phyloP scores from a whole-genome alignment of 1,140 invertebrate genomes.

The Aplysia californica region DNA sequence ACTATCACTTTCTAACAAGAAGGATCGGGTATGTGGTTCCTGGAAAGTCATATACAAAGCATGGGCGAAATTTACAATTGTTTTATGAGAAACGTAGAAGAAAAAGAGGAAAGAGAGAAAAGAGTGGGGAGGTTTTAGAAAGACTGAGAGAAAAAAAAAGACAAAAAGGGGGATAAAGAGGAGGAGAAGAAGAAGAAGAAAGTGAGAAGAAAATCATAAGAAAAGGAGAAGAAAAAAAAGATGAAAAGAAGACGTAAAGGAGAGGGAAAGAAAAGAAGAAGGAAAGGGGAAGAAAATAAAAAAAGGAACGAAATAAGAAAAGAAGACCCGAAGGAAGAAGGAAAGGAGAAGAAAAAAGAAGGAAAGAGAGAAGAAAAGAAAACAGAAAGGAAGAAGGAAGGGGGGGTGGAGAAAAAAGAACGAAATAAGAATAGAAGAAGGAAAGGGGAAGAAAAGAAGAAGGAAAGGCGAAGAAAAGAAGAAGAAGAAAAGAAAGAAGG shows the following conservation, averaged over 20 bases:
- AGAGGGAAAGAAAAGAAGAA: neutral
- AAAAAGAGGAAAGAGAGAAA: neutral
- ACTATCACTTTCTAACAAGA: neutral
- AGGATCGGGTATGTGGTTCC: neutral
- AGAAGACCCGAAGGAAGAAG: neutral
- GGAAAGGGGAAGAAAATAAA: neutral
- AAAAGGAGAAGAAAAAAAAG: neutral
- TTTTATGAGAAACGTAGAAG: neutral
- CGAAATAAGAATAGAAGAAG: neutral
- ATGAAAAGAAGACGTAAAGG: neutral
- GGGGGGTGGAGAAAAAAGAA: neutral
- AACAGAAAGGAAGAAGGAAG: neutral
- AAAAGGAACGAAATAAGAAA: neutral
- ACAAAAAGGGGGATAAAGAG: neutral
- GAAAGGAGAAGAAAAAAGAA: neutral
- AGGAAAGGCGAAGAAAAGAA: neutral
- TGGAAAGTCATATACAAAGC: too few relatives aligned
- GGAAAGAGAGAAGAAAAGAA: neutral
- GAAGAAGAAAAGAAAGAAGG: neutral
- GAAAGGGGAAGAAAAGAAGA: neutral
- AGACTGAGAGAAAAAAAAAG: neutral
- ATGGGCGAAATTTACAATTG: too few relatives aligned
- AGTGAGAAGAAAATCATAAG: neutral
- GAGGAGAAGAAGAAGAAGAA: neutral
- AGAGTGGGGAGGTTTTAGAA: neutral